Percentiles rank a stretch among this genome's conserved stretches.
These are phyloP conservation scores for Volucella zonaria DNA, from an alignment of 2,888 invertebrate species.

Conservation along the genomic window DNA sequence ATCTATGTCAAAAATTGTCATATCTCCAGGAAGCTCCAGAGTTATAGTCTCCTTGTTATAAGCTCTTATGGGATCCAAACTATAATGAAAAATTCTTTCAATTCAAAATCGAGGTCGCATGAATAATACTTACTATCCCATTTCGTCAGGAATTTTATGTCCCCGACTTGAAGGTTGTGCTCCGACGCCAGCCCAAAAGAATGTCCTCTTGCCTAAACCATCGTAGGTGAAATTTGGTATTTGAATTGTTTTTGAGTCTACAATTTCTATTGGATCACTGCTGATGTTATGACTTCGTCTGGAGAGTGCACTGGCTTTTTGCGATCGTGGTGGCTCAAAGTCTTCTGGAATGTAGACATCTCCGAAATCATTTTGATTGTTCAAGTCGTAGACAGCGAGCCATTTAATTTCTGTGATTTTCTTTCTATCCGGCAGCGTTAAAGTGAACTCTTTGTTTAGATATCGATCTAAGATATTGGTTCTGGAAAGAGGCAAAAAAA, in stretches of 20 bases:
- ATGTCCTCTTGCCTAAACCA: slow-evolving; percentile 89
- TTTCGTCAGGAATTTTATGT: slow-evolving; percentile 92
- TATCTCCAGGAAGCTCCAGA: slow-evolving; percentile 90
- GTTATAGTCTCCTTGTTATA: slow-evolving; percentile 89
- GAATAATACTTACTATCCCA: slow-evolving; percentile 92
- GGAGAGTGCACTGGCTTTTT: slow-evolving; percentile 84
- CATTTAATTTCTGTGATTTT: slow-evolving; percentile 94
- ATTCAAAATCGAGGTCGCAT: neutral
- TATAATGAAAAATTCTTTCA: slow-evolving; percentile 79
- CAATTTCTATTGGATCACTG: slow-evolving; percentile 88
- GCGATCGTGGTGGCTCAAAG: slow-evolving; percentile 92
- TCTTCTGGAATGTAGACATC: slow-evolving; percentile 95
- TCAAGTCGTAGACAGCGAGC: slow-evolving; percentile 94
- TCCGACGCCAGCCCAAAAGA: slow-evolving; percentile 95
- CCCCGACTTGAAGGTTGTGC: slow-evolving; percentile 93
- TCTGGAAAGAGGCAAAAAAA: slow-evolving; percentile 82
- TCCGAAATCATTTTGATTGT: slow-evolving; percentile 93
- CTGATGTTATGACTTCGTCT: slow-evolving; percentile 87
- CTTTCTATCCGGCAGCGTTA: slow-evolving; percentile 92
- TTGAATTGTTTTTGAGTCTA: slow-evolving; percentile 91
- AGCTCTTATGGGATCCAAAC: slow-evolving; percentile 89
- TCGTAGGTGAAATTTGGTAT: slow-evolving; percentile 91
- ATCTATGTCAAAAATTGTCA: slow-evolving; percentile 90
- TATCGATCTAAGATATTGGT: slow-evolving; percentile 94
- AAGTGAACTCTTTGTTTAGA: slow-evolving; percentile 91